Percentiles rank a stretch among this genome's conserved stretches.
Conservation (phyloP, 1,140 invertebrate genomes). For the Cydia amplana region DNA sequence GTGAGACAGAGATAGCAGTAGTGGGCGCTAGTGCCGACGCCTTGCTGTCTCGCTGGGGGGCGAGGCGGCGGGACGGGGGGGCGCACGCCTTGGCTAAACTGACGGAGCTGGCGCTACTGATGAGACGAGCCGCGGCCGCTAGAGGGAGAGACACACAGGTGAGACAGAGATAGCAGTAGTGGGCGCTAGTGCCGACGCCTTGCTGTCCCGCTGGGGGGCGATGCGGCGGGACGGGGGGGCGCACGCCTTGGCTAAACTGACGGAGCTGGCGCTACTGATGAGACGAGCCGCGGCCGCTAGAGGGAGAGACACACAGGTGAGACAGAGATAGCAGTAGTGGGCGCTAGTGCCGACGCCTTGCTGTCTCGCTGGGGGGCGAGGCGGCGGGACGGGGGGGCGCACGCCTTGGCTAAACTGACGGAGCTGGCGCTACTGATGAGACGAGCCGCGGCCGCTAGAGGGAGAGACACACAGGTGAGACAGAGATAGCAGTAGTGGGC, state of each 20-base stretch:
- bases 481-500: background rate
- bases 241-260: background rate
- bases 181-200: background rate
- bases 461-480: background rate
- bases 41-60: conserved; percentile 69
- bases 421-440: conserved; percentile 7
- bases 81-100: conserved; percentile 85
- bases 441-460: background rate
- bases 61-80: conserved; percentile 64
- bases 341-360: background rate
- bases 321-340: background rate
- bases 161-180: background rate
- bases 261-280: conserved; percentile 5
- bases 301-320: conserved; percentile 56
- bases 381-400: background rate
- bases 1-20: conserved; percentile 83
- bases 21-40: conserved; percentile 92
- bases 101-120: conserved; percentile 90
- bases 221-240: too few relatives aligned
- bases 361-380: background rate
- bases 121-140: conserved; percentile 87
- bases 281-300: background rate
- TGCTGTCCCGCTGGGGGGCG: too few relatives aligned
- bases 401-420: background rate
- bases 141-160: conserved; percentile 77